These are phyloP conservation scores for Xenopus borealis DNA, from an alignment of 2,113 vertebrate genomes.

Conservation along the genomic window DNA sequence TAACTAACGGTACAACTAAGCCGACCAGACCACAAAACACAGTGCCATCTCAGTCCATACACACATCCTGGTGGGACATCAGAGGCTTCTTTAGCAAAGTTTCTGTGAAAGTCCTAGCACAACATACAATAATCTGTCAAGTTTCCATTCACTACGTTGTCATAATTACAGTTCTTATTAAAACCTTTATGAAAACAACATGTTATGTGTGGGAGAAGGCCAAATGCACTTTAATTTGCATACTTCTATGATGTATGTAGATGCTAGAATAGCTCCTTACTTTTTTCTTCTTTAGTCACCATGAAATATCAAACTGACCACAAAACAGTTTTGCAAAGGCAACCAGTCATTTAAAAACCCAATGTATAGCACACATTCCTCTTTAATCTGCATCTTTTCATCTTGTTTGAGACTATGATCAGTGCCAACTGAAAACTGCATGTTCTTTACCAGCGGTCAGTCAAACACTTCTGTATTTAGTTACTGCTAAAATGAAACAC, in stretches of 20 bases:
- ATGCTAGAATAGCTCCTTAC: constrained; percentile 59
- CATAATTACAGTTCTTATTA: constrained; percentile 70
- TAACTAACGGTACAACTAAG: background rate
- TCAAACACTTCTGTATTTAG: background rate
- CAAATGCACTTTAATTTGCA: constrained; percentile 58
- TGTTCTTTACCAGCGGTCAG: constrained; percentile 39
- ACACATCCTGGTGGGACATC: constrained; percentile 36
- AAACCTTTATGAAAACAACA: constrained; percentile 78
- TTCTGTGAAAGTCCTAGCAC: constrained; percentile 51
- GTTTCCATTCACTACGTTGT: constrained; percentile 65
- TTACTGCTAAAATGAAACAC: background rate
- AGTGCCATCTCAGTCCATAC: constrained; percentile 24
- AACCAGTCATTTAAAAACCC: constrained; percentile 68
- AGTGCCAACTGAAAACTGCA: constrained; percentile 59
- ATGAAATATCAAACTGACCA: constrained; percentile 73
- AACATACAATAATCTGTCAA: constrained; percentile 67
- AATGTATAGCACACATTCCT: constrained; percentile 63
- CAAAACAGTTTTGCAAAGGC: constrained; percentile 67
- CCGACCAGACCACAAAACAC: constrained; percentile 23
- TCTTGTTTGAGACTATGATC: constrained; percentile 67
- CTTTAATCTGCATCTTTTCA: constrained; percentile 79
- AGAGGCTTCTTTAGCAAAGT: constrained; percentile 30
- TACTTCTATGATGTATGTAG: constrained; percentile 56
- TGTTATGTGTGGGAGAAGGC: constrained; percentile 52
- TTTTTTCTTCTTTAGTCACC: constrained; percentile 62